Evolutionary conservation across 2,113 vertebrate genomes (phyloP), one percentile per base, ranked within the genome.

Genomic region (Spea bombifrons): DNA sequence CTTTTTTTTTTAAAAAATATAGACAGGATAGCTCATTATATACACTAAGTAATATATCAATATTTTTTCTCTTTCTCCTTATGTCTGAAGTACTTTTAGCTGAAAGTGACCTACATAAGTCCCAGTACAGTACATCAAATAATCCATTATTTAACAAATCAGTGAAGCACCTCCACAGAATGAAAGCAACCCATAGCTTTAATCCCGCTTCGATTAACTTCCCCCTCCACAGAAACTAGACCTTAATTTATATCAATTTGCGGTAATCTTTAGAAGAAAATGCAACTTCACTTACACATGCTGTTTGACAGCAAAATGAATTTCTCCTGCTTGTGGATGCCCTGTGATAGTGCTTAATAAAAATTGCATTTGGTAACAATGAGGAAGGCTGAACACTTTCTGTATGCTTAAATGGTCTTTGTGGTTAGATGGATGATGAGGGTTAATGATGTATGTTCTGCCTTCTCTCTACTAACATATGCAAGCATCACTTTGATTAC

Each of bases 181-280:
- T 89, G 84, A 88, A 89, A 90, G 84, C 72, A 87, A 86, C 87
- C 83, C 84, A 85, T 87, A 88, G 82, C 86, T 88, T 87, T 88
- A 90, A 92, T 88, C 86, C 86, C 86, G 83, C 82, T 90, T 90
- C 88, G 90, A 95, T 94, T 94, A 93, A 95, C 92, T 89, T 90
- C 78, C 69, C 87, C 87, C 85, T 89, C 90, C 83, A 83, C 84
- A 91, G 86, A 91, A 92, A 90, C 87, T 85, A 94, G 89, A 92
- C 89, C 83, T 92, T 91, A 89, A 93, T 96, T 93, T 94, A 93
- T 96, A 94, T 94, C 94, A 90, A 94, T 95, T 95, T 93, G 83
- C 78, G 78, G 84, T 86, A 87, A 89, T 88, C 84, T 87, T 86
- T 86, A 84, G 80, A 89, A 86, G 87, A 90, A 86, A 89, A 88